These are phyloP conservation scores for Ypsolopha sequella DNA, from an alignment of 2,888 invertebrate species.

Conservation along the genomic window DNA sequence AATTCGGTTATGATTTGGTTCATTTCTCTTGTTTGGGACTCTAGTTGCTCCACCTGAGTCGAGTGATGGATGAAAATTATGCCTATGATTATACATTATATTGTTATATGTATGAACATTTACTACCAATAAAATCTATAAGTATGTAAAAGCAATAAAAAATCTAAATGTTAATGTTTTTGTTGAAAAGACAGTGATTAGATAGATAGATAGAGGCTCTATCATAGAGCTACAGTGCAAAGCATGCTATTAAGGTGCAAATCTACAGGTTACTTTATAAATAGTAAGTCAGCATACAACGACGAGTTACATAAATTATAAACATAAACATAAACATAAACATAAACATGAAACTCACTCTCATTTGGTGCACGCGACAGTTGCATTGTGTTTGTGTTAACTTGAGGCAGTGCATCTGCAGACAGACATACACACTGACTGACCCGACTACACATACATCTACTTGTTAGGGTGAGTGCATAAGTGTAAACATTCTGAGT, in stretches of 20 bases:
- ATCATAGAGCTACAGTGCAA: too few species aligned
- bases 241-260: too few species aligned
- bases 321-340: not conserved
- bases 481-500: not conserved
- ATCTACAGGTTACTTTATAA: too few species aligned
- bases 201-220: too few species aligned
- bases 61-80: not conserved
- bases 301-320: not conserved
- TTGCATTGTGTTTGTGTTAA: conserved; percentile 39
- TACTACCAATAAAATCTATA: too few species aligned
- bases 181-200: too few species aligned
- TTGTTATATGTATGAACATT: too few species aligned
- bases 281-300: not conserved
- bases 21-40: conserved; percentile 80
- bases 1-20: conserved; percentile 72
- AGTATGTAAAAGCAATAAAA: too few species aligned
- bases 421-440: conserved; percentile 12
- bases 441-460: not conserved
- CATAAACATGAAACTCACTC: conserved; percentile 23
- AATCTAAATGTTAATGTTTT: too few species aligned
- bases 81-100: too few species aligned
- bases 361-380: conserved; percentile 47
- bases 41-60: conserved; percentile 81
- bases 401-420: conserved; percentile 52
- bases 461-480: not conserved